Conservation (phyloP, 2,888 invertebrate genomes). For the Beris chalybata region DNA sequence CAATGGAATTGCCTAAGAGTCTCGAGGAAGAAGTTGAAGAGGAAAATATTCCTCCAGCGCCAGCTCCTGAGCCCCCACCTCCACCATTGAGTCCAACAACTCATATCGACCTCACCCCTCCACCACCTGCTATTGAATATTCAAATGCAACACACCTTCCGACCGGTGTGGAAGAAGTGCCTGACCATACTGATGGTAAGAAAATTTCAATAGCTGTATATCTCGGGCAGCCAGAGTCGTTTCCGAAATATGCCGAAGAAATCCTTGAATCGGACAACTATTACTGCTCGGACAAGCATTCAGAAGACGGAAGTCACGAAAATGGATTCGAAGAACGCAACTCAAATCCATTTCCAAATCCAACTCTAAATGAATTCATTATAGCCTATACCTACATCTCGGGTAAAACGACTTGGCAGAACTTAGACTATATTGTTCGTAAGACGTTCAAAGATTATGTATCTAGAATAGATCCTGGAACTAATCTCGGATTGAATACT, state of each 20-base stretch:
- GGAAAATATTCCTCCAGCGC: conserved; percentile 52
- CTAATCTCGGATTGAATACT: conserved; percentile 78
- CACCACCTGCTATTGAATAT: conserved; percentile 53
- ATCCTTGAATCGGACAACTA: conserved; percentile 67
- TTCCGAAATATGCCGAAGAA: conserved; percentile 69
- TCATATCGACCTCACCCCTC: conserved; percentile 55
- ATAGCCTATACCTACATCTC: conserved; percentile 89
- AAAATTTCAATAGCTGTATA: conserved; percentile 86
- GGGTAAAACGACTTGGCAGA: conserved; percentile 93
- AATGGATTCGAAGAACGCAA: conserved; percentile 44
- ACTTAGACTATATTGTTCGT: conserved; percentile 86
- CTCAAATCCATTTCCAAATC: conserved; percentile 62
- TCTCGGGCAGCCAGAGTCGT: conserved; percentile 79
- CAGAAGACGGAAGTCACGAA: conserved; percentile 35
- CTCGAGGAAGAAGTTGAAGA: conserved; percentile 54
- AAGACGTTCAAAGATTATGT: conserved; percentile 94
- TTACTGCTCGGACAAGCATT: conserved; percentile 59
- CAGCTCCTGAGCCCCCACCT: conserved; percentile 55
- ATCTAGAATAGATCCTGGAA: conserved; percentile 88
- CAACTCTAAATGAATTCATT: conserved; percentile 72
- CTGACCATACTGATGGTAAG: conserved; percentile 79
- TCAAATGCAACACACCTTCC: conserved; percentile 50
- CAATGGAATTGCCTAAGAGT: conserved; percentile 55
- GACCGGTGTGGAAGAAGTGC: conserved; percentile 62
- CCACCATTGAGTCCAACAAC: conserved; percentile 53